phyloP scores from a whole-genome alignment of 2,888 invertebrate species.

The Papilio gigon region DNA sequence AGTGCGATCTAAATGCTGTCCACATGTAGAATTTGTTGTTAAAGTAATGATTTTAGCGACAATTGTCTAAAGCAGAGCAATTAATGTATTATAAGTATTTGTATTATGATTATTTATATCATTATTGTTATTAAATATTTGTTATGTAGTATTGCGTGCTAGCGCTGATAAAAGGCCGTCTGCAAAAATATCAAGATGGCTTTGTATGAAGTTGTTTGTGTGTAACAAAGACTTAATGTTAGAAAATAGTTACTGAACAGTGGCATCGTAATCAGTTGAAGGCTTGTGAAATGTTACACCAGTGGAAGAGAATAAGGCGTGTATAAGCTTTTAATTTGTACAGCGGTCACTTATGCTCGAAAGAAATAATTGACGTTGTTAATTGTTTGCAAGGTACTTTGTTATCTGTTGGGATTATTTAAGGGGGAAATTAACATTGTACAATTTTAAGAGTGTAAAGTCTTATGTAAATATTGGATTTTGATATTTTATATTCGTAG shows the following conservation, averaged over 20 bases:
- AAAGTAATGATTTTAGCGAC: constrained; percentile 25
- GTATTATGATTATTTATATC: constrained; percentile 49
- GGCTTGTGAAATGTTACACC: too few species aligned
- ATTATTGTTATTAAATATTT: constrained; percentile 59
- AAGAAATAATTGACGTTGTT: too few species aligned
- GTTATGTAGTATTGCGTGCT: constrained; percentile 49
- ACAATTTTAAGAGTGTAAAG: background rate
- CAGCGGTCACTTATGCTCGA: too few species aligned
- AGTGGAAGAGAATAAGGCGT: too few species aligned
- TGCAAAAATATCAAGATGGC: constrained; percentile 40
- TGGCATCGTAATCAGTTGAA: background rate
- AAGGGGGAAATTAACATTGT: background rate
- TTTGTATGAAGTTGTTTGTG: constrained; percentile 26
- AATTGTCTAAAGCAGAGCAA: constrained; percentile 33
- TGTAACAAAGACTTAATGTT: constrained; percentile 10
- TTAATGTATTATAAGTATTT: constrained; percentile 48
- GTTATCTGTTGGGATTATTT: background rate
- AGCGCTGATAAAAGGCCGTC: constrained; percentile 54
- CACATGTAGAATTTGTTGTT: constrained; percentile 43
- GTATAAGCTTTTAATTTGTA: too few species aligned
- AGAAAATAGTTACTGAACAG: background rate
- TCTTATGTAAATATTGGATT: background rate
- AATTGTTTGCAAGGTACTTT: background rate
- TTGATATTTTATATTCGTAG: constrained; percentile 1
- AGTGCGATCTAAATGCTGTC: constrained; percentile 26